Evolutionary conservation across 2,888 invertebrate species (phyloP).

Genomic region (Aspidapion aeneum): DNA sequence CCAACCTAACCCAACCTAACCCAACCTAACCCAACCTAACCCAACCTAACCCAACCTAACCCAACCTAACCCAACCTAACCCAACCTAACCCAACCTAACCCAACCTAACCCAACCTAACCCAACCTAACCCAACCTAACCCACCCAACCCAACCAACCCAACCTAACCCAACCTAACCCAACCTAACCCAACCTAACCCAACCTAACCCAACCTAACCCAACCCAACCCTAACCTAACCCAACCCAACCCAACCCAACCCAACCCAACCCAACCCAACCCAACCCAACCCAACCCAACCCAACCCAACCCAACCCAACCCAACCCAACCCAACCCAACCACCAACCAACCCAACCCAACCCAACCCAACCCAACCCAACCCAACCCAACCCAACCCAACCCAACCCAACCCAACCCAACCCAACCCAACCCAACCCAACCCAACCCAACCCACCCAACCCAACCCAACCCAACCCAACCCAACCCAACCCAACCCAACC

Average conservation of each 20-base stretch:
- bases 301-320: neutral
- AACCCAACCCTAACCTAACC: too few relatives aligned
- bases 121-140: constrained; percentile 13
- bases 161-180: constrained; percentile 16
- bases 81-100: constrained; percentile 13
- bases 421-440: constrained; percentile 42
- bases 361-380: constrained; percentile 32
- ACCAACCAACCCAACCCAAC: too few relatives aligned
- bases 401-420: constrained; percentile 39
- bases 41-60: too few relatives aligned
- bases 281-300: constrained; percentile 18
- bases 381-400: constrained; percentile 45
- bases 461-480: constrained; percentile 11
- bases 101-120: constrained; percentile 13
- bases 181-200: constrained; percentile 19
- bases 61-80: constrained; percentile 8
- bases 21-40: too few relatives aligned
- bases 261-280: constrained; percentile 17
- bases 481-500: constrained; percentile 4
- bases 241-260: constrained; percentile 17
- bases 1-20: too few relatives aligned
- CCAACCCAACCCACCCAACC: constrained; percentile 34
- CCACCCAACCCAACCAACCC: too few relatives aligned
- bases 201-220: constrained; percentile 11
- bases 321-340: too few relatives aligned